phyloP scores from a whole-genome alignment of 1,140 invertebrate species.

The Euura saliciscinereae region DNA sequence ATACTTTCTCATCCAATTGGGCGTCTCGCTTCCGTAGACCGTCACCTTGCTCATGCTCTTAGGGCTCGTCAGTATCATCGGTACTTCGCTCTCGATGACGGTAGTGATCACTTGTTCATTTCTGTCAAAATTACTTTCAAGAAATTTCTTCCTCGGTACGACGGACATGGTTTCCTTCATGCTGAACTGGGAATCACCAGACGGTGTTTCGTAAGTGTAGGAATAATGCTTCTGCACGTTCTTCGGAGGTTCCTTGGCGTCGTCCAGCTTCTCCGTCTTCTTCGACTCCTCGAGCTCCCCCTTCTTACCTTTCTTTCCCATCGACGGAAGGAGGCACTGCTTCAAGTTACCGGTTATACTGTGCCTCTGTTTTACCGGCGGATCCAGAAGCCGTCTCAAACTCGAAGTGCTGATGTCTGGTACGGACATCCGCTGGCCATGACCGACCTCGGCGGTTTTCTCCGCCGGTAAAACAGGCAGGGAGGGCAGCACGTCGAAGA shows the following conservation, averaged over 20 bases:
- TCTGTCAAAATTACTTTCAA: slow-evolving; percentile 55
- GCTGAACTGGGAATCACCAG: slow-evolving; percentile 16
- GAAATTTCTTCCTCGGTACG: slow-evolving; percentile 47
- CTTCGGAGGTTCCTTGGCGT: not conserved
- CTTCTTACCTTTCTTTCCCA: slow-evolving; percentile 26
- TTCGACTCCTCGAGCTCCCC: slow-evolving; percentile 23
- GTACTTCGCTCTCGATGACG: slow-evolving; percentile 52
- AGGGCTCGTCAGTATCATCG: slow-evolving; percentile 43
- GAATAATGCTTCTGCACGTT: slow-evolving; percentile 50
- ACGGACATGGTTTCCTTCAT: slow-evolving; percentile 26
- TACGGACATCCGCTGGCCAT: slow-evolving; percentile 41
- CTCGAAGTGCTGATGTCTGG: slow-evolving; percentile 54
- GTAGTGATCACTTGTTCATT: slow-evolving; percentile 55
- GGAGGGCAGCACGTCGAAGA: slow-evolving; percentile 7
- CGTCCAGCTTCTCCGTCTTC: slow-evolving; percentile 30
- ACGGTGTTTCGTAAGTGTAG: slow-evolving; percentile 51
- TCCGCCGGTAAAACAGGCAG: not conserved
- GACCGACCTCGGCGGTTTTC: not conserved
- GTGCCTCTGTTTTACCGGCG: slow-evolving; percentile 50
- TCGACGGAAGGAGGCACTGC: slow-evolving; percentile 32
- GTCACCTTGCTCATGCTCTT: slow-evolving; percentile 49
- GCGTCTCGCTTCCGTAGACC: slow-evolving; percentile 45
- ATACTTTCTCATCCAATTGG: slow-evolving; percentile 53
- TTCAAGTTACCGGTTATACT: slow-evolving; percentile 47
- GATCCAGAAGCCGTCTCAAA: slow-evolving; percentile 48